Evolutionary conservation across 2,797 vertebrate species (phyloP).

Genomic region (Eidolon dupreanum): DNA sequence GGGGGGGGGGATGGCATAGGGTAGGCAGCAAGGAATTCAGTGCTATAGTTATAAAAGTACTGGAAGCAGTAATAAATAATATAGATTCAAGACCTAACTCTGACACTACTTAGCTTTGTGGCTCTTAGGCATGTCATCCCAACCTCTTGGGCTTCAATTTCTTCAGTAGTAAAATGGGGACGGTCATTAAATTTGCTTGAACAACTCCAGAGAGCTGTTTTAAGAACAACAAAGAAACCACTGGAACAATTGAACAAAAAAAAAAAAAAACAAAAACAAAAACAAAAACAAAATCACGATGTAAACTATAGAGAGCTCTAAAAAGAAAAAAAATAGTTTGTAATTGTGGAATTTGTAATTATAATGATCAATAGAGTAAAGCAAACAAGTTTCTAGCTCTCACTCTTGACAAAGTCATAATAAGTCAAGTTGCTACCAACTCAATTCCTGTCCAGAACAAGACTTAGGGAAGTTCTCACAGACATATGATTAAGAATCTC

Average conservation of each 20-base stretch:
- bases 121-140: not conserved
- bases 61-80: not conserved
- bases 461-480: not conserved
- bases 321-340: not conserved
- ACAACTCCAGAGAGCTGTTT: not conserved
- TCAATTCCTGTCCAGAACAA: not conserved
- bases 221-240: not conserved
- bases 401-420: not conserved
- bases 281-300: not conserved
- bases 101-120: not conserved
- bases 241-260: not conserved
- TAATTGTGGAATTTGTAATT: not conserved
- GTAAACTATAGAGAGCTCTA: not conserved
- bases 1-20: fast-evolving
- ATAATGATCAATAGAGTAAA: not conserved
- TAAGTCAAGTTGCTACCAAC: not conserved
- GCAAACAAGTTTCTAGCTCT: not conserved
- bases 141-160: not conserved
- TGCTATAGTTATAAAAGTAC: not conserved
- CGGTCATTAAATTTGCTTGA: constrained; percentile 9
- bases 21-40: not conserved
- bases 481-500: not conserved
- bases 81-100: not conserved
- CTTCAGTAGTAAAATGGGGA: constrained; percentile 1
- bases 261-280: not conserved